Evolutionary conservation across 2,113 vertebrate genomes (phyloP).

Genomic region (Tachysurus vachellii): DNA sequence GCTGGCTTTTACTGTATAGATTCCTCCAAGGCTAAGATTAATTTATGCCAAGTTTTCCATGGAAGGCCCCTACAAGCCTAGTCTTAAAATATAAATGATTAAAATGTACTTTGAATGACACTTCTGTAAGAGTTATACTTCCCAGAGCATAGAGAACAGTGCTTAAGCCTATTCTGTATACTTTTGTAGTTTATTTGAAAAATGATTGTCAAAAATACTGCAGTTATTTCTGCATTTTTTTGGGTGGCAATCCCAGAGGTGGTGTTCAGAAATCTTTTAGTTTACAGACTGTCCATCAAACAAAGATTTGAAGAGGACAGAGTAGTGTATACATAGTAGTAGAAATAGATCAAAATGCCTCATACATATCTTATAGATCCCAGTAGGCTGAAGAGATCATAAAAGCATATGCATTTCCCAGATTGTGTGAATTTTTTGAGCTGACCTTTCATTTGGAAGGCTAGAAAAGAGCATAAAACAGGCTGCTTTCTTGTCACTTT

Average conservation of each 20-base stretch:
- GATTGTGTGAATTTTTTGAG: neutral
- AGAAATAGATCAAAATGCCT: neutral
- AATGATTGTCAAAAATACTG: neutral
- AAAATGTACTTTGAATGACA: neutral
- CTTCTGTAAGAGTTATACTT: neutral
- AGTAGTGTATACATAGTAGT: neutral
- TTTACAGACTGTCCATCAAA: neutral
- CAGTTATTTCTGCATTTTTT: neutral
- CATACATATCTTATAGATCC: neutral
- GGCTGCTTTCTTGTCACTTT: neutral
- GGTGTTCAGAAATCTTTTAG: neutral
- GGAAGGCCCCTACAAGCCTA: neutral
- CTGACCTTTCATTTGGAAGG: neutral
- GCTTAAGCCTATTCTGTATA: neutral
- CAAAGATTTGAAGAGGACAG: neutral
- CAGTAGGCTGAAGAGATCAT: neutral
- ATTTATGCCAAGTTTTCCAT: conserved; percentile 2
- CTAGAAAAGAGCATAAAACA: neutral
- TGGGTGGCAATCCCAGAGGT: neutral
- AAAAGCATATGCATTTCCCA: neutral
- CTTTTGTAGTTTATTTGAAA: neutral
- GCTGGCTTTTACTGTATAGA: neutral
- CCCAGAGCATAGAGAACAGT: neutral
- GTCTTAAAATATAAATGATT: neutral
- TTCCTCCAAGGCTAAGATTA: neutral